Base-by-base conservation (phyloP, 2,797 vertebrate species). In the Neosilurus hyrtlii region DNA sequence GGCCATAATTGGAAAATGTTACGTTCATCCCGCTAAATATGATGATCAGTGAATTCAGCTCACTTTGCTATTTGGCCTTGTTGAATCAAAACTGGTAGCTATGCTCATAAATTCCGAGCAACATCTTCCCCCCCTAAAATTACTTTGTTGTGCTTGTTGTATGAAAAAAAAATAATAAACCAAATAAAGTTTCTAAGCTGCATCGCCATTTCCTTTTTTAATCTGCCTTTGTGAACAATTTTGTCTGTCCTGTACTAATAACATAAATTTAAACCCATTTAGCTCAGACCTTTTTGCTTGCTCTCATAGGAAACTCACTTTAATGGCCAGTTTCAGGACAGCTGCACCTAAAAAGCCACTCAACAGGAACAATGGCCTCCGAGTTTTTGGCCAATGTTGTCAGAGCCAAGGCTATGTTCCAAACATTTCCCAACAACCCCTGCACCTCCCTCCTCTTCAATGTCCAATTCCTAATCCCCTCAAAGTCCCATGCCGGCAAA, bases 401-500 rank as follows among this genome's bases (percentile, higher is more conserved):
- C 52, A 80, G 83, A 86, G 84, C 70, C 83, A 73, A 67, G 71
- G 75, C 84, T 80, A 86, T 52, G 66, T 82, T 85, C 59, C 59
- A 87, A 86, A 74, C 81, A 88, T 82, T 89, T 87, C 85, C 81
- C 89, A 90, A 88, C 86, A 86, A 85, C 86, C 85, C 35, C 80
- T 83, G 85, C 72, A 68, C 51, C 83, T 85, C 54, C 83, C 86
- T 79, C 54, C 73, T 12, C n/a, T 77, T 83, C 49, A 49, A 78
- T 26, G 66, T 79, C 74, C 74, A 59, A 82, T 89, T 87, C 87
- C 84, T 92, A 89, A 92, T 93, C 90, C 91, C 91, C 90, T 92
- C 89, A 92, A 91, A 93, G 88, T 91, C 90, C 89, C 86, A 87
- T 90, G 86, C 89, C 89, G 88, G 89, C 81, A 63, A 72, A 87